Evolutionary conservation across 2,888 invertebrate species (phyloP), one percentile per base, ranked within the genome.

Genomic region (Coenonympha glycerion): DNA sequence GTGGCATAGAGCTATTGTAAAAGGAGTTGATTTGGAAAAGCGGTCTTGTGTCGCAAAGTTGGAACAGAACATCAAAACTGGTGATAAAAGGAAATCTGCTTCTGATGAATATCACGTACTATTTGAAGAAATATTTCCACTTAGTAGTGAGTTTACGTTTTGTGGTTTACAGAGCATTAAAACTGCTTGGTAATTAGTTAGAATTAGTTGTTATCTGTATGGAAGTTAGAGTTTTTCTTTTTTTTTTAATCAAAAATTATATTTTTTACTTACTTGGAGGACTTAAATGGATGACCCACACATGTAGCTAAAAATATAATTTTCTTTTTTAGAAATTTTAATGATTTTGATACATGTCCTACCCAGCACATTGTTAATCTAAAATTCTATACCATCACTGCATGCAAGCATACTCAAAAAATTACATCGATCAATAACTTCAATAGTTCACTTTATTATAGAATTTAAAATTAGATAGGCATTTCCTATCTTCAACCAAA

Each of bases 1-100:
- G 22, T 93, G 93, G 93, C 90, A 92, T 52, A 76, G 89, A 69
- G 90, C 87, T 3, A 65, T 86, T 48, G 76, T 90, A 11, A 86
- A 69, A 60, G 76, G 72, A 60, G 65, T 90, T 2, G 72, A 87
- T 57, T 33, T 63, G 13, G 80, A 87, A 5, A 80, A 79, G 30
- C 81, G 78, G 55, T 69, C 68, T 9, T 90, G 89, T 66, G 66
- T 81, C 15, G 87, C 87, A 2, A 89, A 87, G 58, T 76, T 90
- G 52, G 90, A 91, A 63, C 80, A 90, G 39, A 88, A 88, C 37
- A 78, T 87, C 9, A 76, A 76, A 48, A 62, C 74, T 1, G 84
- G 88, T 26, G 81, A 81, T 24, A 84, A 86, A 55, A 69, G 81
- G 42, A 85, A 84, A 61, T 62, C 71, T 5, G 68, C 68, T 2